A percentile compares a stretch with the other conserved stretches of the same genome.
phyloP scores from a whole-genome alignment of 2,888 invertebrate genomes.

The Stictocephala bisonia region DNA sequence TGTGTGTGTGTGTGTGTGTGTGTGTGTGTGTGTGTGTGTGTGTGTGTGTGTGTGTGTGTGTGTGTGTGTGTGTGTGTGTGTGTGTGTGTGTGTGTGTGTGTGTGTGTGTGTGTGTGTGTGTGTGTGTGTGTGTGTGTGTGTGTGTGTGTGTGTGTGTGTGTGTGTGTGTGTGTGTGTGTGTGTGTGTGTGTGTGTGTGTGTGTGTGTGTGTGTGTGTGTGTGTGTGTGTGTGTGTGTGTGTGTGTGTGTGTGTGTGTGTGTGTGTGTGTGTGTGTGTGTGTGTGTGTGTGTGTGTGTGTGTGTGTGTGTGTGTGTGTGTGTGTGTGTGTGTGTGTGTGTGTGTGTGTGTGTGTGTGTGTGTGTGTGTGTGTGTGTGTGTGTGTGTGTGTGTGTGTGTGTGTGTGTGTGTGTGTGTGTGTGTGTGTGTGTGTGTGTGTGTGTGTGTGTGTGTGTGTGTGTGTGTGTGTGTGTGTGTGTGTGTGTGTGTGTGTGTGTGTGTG shows the following conservation, averaged over 20 bases:
- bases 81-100: constrained; percentile 9
- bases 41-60: constrained; percentile 13
- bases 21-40: constrained; percentile 13
- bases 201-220: not conserved
- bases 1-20: constrained; percentile 13
- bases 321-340: not conserved
- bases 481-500: not conserved
- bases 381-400: not conserved
- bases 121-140: constrained; percentile 13
- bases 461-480: not conserved
- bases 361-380: not conserved
- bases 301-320: not conserved
- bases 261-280: not conserved
- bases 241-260: not conserved
- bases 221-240: not conserved
- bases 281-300: not conserved
- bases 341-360: not conserved
- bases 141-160: not conserved
- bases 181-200: not conserved
- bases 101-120: constrained; percentile 13
- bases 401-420: not conserved
- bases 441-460: not conserved
- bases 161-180: not conserved
- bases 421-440: not conserved
- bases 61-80: constrained; percentile 1